Evolutionary conservation across 2,888 invertebrate species (phyloP), one percentile per base, ranked within the genome.

Genomic region (Mechanitis mazaeus): DNA sequence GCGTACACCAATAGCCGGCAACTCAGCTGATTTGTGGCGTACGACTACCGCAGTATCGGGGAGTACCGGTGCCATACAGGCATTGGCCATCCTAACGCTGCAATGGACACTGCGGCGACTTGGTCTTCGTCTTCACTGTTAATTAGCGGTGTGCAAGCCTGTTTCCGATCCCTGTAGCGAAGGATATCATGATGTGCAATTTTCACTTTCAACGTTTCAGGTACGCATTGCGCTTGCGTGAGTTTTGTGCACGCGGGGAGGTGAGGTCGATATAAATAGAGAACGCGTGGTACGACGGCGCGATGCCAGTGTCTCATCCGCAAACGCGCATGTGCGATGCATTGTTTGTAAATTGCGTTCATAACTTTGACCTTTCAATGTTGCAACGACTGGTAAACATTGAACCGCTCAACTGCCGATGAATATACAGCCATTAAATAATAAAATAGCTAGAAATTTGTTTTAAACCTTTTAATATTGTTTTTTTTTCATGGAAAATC

Each of bases 251-350:
- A 71, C 68, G 72, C 71, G 72, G 77, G 73, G 74, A 67, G 74
- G 72, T 76, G 70, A 70, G 73, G 75, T 69, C 86, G 86, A 87
- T 89, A 88, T 87, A 87, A 85, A 86, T 84, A 87, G 83, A 80
- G 80, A 78, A 77, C 77, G 77, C 71, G 70, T 69, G 66, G 64
- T 67, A 69, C 64, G 58, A 65, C 69, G 68, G 71, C 71, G 68
- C 68, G 61, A 61, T 64, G 63, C 64, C 66, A 66, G 63, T 64
- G 60, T 66, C 59, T 68, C 66, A 55, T 57, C 65, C 64, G 69
- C 61, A 59, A 38, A 33, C 69, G 79, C 81, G 82, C 85, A 84
- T 81, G 80, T 79, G 76, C 79, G 70, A 68, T 68, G 68, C 70
- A 79, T 80, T 86, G 83, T 87, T 87, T 83, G 80, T 81, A 81